Percentiles rank a stretch among this genome's conserved stretches.
These are phyloP conservation scores for Euproctis similis DNA, from an alignment of 2,888 invertebrate genomes.

Conservation along the genomic window DNA sequence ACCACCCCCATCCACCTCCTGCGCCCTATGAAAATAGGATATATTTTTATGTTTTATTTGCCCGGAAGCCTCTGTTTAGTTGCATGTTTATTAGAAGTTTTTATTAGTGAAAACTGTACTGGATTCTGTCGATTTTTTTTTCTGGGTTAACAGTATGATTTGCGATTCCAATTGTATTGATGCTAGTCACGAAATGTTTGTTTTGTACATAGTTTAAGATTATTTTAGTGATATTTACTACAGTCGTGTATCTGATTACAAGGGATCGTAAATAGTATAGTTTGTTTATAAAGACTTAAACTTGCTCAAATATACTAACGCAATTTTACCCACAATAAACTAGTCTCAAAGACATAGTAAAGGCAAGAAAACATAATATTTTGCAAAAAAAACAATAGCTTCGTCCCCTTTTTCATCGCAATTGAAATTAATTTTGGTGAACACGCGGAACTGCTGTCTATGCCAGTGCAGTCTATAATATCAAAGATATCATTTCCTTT, in stretches of 20 bases:
- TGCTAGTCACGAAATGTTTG: slow-evolving; percentile 53
- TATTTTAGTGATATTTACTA: slow-evolving; percentile 12
- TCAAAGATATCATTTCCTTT: too few relatives aligned
- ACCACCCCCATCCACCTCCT: slow-evolving; percentile 42
- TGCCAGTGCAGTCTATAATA: too few relatives aligned
- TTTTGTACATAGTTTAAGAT: slow-evolving; percentile 16
- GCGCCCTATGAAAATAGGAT: slow-evolving; percentile 76
- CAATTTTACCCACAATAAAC: too few relatives aligned
- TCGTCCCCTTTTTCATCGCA: too few relatives aligned
- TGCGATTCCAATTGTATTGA: slow-evolving; percentile 52
- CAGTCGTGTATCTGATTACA: not conserved
- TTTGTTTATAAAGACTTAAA: not conserved
- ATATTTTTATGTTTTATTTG: slow-evolving; percentile 77
- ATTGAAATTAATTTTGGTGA: too few relatives aligned
- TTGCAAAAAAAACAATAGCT: too few relatives aligned
- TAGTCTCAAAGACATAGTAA: too few relatives aligned
- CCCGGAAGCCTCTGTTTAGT: slow-evolving; percentile 74
- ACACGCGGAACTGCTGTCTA: too few relatives aligned
- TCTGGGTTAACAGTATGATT: slow-evolving; percentile 43
- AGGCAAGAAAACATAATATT: too few relatives aligned
- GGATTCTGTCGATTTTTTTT: slow-evolving; percentile 38
- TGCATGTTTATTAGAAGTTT: slow-evolving; percentile 76
- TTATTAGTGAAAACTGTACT: slow-evolving; percentile 72
- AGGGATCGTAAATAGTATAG: not conserved
- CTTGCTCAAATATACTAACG: too few relatives aligned